Base-by-base conservation (phyloP, 1,140 invertebrate genomes). In the Drosophila setifemur region DNA sequence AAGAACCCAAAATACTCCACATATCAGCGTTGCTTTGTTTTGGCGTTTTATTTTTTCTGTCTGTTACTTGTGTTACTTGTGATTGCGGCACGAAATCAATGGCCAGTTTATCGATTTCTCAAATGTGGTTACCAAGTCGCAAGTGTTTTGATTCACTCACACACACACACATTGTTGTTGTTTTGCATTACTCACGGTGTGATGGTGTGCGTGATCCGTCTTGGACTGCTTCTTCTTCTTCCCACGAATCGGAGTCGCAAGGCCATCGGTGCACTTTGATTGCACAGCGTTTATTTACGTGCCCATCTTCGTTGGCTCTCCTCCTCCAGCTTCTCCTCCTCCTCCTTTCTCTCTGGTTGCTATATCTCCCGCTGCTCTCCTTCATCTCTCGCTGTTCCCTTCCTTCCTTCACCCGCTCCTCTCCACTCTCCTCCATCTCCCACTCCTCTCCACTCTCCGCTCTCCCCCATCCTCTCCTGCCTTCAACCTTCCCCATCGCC, bases 71-170 rank as follows among this genome's bases (percentile, higher is more conserved):
- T n/a, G n/a, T n/a, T n/a, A n/a, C n/a, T 63, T 58, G 37, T 60
- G 57, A 60, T 61, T 61, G 28, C 29, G 19, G 54, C 39, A 12
- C 21, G 28, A 60, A 82, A 83, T 82, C 77, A 83, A 83, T 81
- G 23, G 33, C 16, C 52, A 48, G 58, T 40, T 66, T 72, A 82
- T 82, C 78, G 77, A 82, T 82, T 82, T 82, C 77, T 82, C 77
- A 76, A 82, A 72, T 69, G 49, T 69, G 64, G 60, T 66, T 64
- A 81, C 55, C 68, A 52, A 79, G 63, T 69, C 43, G 70, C 72
- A 71, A 81, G 66, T 81, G 71, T 81, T 79, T 82, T 72, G 75
- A 73, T 73, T 78, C 48, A 48, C 47, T 57, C 47, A 47, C 35
- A 42, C 63, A 64, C 57, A 28, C n/a, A 16, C 6, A 7, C 2